Evolutionary conservation across 1,140 invertebrate species (phyloP).

Genomic region (Rhyacophila brunnea): DNA sequence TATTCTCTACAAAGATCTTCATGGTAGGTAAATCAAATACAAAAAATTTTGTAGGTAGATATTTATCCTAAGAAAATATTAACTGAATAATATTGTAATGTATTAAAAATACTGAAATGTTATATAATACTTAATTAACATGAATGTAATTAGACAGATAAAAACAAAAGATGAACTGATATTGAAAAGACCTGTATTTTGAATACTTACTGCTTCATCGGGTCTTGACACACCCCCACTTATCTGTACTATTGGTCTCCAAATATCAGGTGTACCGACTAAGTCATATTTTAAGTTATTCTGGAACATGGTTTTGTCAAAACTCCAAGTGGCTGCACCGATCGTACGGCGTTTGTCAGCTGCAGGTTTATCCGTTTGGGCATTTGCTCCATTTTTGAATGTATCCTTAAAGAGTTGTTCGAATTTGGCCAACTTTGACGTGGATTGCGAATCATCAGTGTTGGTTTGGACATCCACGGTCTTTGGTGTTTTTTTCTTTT

Average conservation of each 20-base stretch:
- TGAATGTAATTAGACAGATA: too few relatives aligned
- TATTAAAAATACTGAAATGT: not conserved
- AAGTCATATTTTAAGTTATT: slow-evolving; percentile 61
- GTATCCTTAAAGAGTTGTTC: slow-evolving; percentile 20
- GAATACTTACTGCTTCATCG: slow-evolving; percentile 56
- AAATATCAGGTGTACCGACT: slow-evolving; percentile 71
- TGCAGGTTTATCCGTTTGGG: slow-evolving; percentile 18
- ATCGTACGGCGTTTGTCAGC: slow-evolving; percentile 61
- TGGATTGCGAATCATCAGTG: slow-evolving; percentile 37
- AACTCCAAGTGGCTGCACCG: slow-evolving; percentile 69
- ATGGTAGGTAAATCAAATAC: too few relatives aligned
- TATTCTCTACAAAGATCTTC: too few relatives aligned
- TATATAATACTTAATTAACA: too few relatives aligned
- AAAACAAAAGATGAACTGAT: too few relatives aligned
- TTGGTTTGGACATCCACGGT: slow-evolving; percentile 21
- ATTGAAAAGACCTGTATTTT: not conserved
- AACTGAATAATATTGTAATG: not conserved
- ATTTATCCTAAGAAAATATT: too few relatives aligned
- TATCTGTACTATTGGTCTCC: slow-evolving; percentile 70
- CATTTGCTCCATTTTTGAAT: slow-evolving; percentile 15
- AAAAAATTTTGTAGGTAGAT: too few relatives aligned
- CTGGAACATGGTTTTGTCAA: slow-evolving; percentile 67
- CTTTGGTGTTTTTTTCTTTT: slow-evolving; percentile 41
- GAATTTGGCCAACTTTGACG: slow-evolving; percentile 19
- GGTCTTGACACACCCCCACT: slow-evolving; percentile 61